Base-by-base conservation (phyloP, 2,888 invertebrate species). In the Lepidocyrtinus sp. region DNA sequence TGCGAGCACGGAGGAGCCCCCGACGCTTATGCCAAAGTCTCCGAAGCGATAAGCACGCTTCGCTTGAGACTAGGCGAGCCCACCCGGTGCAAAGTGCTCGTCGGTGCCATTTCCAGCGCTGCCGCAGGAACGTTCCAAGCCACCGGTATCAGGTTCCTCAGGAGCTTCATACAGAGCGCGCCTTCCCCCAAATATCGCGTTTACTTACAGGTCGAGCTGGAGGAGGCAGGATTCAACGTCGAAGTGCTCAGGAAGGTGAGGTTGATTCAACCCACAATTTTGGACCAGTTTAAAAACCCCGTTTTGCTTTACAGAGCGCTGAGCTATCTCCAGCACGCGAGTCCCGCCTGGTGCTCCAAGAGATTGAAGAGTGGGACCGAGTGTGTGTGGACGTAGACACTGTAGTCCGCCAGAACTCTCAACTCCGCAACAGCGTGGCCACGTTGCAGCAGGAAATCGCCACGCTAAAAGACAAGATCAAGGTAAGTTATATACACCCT, bases 11-110 rank as follows among this genome's bases (percentile, higher is more conserved):
- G 85, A 5, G 91, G 92, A 15, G 91, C 92, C n/a, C n/a, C n/a
- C 7, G 92, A 91, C 74, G 97, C 96, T 0, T 96, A 96, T 89
- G 92, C 93, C 50, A 93, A 95, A 83, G 95, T 97, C 17, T 94
- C 96, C 0, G 97, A 97, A 89, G 96, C 97, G 0, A 91, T 97
- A 84, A 95, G 96, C 0, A 96, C 96, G 0, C 90, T 97, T 71
- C 91, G 97, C 46, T 90, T 97, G 3, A 92, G 96, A 79, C 95
- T 95, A 88, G 96, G 96, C 1, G 97, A 98, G 88, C 96, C 97
- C 0, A 96, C 97, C 3, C 92, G 97, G 88, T 97, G 97, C 89
- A 92, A 97, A 81, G 94, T 97, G 88, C 91, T 97, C 0, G 94
- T 96, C 5, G 96, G 96, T 0, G 86, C 85, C 7, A 83, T 86